phyloP scores from a whole-genome alignment of 2,797 vertebrate genomes.

The Champsocephalus gunnari region DNA sequence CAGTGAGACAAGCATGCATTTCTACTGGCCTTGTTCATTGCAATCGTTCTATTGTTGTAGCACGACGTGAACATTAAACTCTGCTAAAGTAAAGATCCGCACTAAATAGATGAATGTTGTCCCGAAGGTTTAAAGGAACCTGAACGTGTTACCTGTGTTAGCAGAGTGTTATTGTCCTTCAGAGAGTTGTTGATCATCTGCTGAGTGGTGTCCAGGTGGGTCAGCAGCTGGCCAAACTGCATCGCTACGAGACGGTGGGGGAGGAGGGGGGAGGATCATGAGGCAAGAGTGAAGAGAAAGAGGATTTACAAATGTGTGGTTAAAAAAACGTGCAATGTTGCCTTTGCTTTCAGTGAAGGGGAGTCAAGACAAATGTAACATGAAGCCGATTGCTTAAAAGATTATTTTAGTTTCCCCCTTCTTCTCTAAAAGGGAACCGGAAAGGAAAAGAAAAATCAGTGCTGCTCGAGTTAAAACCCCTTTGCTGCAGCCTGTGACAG shows the following conservation, averaged over 20 bases:
- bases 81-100: background rate
- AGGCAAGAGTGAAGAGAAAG: background rate
- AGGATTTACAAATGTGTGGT: background rate
- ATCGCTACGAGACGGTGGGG: slow-evolving; percentile 81
- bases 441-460: slow-evolving; percentile 13
- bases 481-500: slow-evolving; percentile 59
- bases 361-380: background rate
- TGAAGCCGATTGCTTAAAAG: slow-evolving; percentile 6
- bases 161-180: slow-evolving; percentile 89
- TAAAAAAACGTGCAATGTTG: background rate
- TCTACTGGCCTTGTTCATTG: background rate
- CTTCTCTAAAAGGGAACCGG: slow-evolving; percentile 13
- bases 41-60: background rate
- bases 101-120: slow-evolving; percentile 4
- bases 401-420: slow-evolving; percentile 28
- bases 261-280: background rate
- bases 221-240: slow-evolving; percentile 95
- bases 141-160: slow-evolving; percentile 86
- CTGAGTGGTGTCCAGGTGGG: slow-evolving; percentile 94
- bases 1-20: background rate
- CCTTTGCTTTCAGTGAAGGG: background rate
- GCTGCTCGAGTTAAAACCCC: slow-evolving; percentile 17
- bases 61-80: background rate
- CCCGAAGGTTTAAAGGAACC: background rate
- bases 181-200: slow-evolving; percentile 93